Conservation (phyloP, 2,797 vertebrate genomes). For the Gymnothorax javanicus region DNA sequence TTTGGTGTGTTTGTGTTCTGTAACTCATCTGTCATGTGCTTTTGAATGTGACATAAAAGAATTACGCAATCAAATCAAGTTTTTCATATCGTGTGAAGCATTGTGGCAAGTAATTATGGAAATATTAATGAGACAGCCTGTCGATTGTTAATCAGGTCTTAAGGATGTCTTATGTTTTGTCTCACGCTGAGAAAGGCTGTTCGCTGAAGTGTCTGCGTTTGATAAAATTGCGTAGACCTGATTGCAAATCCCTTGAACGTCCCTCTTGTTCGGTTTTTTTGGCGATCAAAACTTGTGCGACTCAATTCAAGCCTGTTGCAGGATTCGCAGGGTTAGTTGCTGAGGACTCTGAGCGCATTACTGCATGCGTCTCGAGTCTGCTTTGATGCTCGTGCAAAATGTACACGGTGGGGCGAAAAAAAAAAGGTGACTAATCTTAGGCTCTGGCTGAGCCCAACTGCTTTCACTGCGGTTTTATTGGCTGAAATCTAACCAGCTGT, state of each 20-base stretch:
- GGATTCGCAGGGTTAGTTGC: neutral
- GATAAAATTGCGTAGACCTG: too few relatives aligned
- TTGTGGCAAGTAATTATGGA: too few relatives aligned
- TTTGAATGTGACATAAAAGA: too few relatives aligned
- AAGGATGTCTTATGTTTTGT: too few relatives aligned
- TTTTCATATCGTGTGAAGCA: too few relatives aligned
- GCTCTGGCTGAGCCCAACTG: neutral
- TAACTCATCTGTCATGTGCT: neutral
- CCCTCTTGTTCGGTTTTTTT: too few relatives aligned
- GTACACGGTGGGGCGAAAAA: neutral
- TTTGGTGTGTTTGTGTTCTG: neutral
- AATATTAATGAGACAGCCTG: too few relatives aligned
- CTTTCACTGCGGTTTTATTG: conserved; percentile 6
- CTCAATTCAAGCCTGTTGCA: neutral
- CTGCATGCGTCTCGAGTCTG: neutral
- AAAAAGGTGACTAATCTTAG: neutral
- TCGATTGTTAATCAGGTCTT: too few relatives aligned
- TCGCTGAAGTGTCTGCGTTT: too few relatives aligned
- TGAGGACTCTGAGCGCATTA: neutral
- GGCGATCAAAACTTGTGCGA: neutral
- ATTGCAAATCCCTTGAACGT: too few relatives aligned
- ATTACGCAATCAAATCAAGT: too few relatives aligned
- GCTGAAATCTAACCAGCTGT: neutral
- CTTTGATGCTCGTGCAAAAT: neutral
- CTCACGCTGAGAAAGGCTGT: too few relatives aligned